Evolutionary conservation across 2,113 vertebrate species (phyloP), one percentile per base, ranked within the genome.

Genomic region (Platanista minor): DNA sequence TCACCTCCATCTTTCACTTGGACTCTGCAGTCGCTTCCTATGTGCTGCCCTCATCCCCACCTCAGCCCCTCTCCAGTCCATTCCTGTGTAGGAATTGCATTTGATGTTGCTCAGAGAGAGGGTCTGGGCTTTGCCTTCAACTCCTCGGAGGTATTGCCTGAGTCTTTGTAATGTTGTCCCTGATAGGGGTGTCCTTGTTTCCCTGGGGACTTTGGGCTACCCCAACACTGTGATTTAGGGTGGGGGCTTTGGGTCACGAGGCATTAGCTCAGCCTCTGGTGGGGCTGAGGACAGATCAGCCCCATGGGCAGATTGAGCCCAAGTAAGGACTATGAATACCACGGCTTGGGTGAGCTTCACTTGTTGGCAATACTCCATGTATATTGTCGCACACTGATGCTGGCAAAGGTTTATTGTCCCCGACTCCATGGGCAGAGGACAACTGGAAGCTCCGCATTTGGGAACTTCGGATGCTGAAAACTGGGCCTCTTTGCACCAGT

Each of bases 1-100:
- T 33, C 52, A 36, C 46, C 31, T 75, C n/a, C 14, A 14, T 27
- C 39, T n/a, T n/a, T 41, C 13, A 12, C 3, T 13, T 46, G 61
- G 7, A 33, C 1, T 6, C 3, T 1, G 20, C 1, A 5, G 0
- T n/a, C n/a, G 61, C 11, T 61, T 54, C n/a, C 36, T 36, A 1
- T 8, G 13, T 31, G 49, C 4, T 13, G 23, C 61, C 46, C 5
- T 5, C 7, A 1, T 18, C 21, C 71, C 36, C 11, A 33, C 23
- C 21, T 43, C 31, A 39, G 21, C 17, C 2, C 5, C 29, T 52
- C 75, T 87, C 23, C 6, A 6, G 0, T 61, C 83, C 36, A 27
- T 57, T 54, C 23, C 21, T 29, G n/a, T 82, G 39, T 8, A 10
- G 39, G 36, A 43, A 62, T 4, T 4, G 3, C 36, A 13, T 46